Evolutionary conservation across 2,113 vertebrate species (phyloP).

Genomic region (Eonycteris spelaea): DNA sequence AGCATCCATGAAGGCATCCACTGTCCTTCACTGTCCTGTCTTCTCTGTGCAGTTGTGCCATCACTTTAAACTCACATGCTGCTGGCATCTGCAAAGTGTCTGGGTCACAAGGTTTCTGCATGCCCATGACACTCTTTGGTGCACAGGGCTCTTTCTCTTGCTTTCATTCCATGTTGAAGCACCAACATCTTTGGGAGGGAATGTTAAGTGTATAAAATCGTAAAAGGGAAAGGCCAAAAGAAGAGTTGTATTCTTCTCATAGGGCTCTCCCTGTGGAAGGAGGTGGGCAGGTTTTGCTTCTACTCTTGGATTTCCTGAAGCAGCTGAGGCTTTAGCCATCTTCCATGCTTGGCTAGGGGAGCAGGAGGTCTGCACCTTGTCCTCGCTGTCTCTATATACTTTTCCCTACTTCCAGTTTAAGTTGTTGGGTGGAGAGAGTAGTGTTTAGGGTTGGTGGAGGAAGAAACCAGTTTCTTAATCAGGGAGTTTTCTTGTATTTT

Average conservation of each 20-base stretch:
- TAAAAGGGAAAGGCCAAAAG: not conserved
- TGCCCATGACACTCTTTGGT: not conserved
- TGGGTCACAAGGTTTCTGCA: not conserved
- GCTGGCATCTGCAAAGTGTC: not conserved
- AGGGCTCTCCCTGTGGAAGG: not conserved
- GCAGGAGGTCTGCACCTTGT: fast-evolving
- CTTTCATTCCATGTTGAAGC: not conserved
- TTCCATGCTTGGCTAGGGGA: not conserved
- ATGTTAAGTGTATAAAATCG: not conserved
- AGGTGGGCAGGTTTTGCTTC: not conserved
- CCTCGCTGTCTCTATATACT: fast-evolving
- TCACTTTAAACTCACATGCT: fast-evolving
- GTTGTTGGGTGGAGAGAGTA: not conserved
- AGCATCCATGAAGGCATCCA: not conserved
- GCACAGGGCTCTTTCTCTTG: not conserved
- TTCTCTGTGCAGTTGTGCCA: not conserved
- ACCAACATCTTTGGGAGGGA: not conserved
- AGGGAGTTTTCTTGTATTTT: not conserved
- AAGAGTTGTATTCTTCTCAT: not conserved
- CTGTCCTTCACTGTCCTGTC: not conserved
- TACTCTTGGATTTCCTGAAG: not conserved
- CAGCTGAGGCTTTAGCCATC: not conserved
- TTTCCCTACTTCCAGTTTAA: not conserved
- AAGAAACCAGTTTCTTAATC: not conserved
- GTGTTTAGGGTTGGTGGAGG: not conserved